Evolutionary conservation across 2,888 invertebrate species (phyloP), one percentile per base, ranked within the genome.

Genomic region (Eledona agricola): DNA sequence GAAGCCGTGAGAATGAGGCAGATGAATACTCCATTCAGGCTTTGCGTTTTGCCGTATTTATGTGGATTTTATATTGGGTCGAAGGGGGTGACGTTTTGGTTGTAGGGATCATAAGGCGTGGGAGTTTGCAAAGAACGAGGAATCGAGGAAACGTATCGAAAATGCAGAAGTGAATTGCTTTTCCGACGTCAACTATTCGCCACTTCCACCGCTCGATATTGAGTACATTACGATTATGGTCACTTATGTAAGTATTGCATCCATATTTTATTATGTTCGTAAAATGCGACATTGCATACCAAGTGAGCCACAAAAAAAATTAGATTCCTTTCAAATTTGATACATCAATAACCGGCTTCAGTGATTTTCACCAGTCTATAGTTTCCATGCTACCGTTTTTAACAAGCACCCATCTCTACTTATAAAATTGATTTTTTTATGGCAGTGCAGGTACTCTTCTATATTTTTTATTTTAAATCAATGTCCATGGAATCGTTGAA

Each of bases 1-100:
- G 85, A 87, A 64, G 86, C 89, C 0, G 67, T 93, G 0, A 87
- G 89, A 72, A 81, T 87, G 70, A 78, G 88, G 15, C 82, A 84
- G 31, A 69, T 86, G 0, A 77, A 77, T 28, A 75, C 81, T 49
- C 77, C 78, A 1, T 77, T 86, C 16, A 68, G 71, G 5, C 75
- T 89, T 42, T 77, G 79, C 1, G 59, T 87, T 26, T 67, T 87
- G 40, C 78, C 81, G 84, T 85, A 74, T 80, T 83, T 79, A 42
- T n/a, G 4, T 12, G 7, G 4, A 12, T 16, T 17, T 17, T 16
- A n/a, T 2, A 6, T 7, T 31, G 34, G 4, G 10, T 17, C 4
- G 9, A 9, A 11, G 9, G 6, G 12, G 16, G 13, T 28, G 16
- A 10, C n/a, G 7, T 20, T 22, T 20, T 46, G 28, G 7, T 65